phyloP scores from a whole-genome alignment of 2,113 vertebrate species.

The Nyctereutes procyonoides region DNA sequence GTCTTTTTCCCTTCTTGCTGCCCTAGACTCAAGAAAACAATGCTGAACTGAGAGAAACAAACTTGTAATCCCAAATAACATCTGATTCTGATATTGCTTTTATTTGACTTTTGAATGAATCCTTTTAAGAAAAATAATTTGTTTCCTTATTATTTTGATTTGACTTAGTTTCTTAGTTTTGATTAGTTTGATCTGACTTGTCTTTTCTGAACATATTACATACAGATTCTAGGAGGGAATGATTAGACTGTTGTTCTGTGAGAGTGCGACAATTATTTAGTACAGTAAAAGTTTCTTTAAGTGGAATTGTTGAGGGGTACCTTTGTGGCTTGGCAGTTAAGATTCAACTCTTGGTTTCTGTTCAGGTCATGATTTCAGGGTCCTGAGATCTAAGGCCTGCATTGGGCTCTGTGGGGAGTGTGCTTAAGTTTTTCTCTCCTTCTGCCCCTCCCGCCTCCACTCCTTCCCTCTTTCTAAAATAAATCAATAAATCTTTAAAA shows the following conservation, averaged over 20 bases:
- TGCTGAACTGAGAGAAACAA: not conserved
- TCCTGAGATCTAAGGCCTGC: not conserved
- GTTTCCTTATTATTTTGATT: not conserved
- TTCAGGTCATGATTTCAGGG: not conserved
- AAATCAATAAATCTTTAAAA: not conserved
- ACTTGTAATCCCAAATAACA: not conserved
- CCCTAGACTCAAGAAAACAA: not conserved
- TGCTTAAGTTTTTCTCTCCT: not conserved
- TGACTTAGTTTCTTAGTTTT: not conserved
- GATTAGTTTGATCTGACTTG: not conserved
- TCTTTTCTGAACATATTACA: not conserved
- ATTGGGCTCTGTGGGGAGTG: not conserved
- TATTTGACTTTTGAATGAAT: not conserved
- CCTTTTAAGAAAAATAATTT: not conserved
- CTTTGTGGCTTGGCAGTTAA: too few relatives aligned
- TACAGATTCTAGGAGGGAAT: not conserved
- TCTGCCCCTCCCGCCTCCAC: not conserved
- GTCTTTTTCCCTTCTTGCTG: not conserved
- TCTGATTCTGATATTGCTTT: slow-evolving; percentile 23
- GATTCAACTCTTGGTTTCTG: not conserved
- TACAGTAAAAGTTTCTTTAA: not conserved
- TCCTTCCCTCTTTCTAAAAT: not conserved
- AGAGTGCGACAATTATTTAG: not conserved
- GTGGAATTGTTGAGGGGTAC: not conserved
- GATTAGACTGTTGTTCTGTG: not conserved